These are phyloP conservation scores for Caracal caracal DNA, from an alignment of 2,113 vertebrate genomes.

Conservation along the genomic window DNA sequence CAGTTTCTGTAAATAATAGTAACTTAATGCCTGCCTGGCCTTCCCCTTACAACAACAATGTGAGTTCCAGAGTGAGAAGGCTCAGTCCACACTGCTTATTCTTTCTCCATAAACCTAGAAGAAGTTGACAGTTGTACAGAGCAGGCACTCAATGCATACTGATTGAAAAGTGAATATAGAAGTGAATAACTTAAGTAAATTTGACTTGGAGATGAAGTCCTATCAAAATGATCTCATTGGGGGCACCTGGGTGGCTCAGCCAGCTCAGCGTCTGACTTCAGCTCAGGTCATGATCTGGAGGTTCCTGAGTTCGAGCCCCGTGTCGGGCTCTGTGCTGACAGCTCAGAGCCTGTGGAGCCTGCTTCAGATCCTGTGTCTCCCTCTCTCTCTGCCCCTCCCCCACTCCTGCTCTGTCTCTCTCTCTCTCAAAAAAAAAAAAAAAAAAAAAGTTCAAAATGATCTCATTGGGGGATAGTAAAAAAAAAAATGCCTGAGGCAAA, in stretches of 20 bases:
- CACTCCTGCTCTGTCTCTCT: too few relatives aligned
- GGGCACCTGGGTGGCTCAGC: too few relatives aligned
- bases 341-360: too few relatives aligned
- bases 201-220: neutral
- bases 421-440: too few relatives aligned
- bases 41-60: neutral
- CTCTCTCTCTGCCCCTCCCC: too few relatives aligned
- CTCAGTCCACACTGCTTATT: neutral
- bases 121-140: neutral
- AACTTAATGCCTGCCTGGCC: neutral
- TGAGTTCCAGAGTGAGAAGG: neutral
- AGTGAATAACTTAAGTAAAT: neutral
- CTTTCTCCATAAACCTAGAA: neutral
- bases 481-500: neutral
- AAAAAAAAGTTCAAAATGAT: neutral
- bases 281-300: too few relatives aligned
- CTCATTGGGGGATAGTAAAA: neutral
- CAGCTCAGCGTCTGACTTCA: too few relatives aligned
- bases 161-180: neutral
- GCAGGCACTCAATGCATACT: neutral
- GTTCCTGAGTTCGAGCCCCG: too few relatives aligned
- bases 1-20: neutral
- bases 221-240: neutral
- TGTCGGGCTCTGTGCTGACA: too few relatives aligned
- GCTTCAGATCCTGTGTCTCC: too few relatives aligned